Evolutionary conservation across 2,888 invertebrate genomes (phyloP).

Genomic region (Hypomecis atomaria): DNA sequence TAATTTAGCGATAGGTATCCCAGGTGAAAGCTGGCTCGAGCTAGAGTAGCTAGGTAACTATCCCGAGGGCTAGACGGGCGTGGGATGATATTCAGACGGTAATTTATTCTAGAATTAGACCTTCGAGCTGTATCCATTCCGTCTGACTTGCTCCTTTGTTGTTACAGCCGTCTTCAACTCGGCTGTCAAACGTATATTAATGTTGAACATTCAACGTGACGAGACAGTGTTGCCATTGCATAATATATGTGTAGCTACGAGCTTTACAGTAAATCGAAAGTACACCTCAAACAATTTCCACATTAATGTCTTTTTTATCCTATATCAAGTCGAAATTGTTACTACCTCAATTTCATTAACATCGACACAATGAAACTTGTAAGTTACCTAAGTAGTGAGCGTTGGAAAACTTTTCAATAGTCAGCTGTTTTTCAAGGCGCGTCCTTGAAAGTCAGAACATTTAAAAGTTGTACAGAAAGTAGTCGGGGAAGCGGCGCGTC

Average conservation of each 20-base stretch:
- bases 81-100: slow-evolving; percentile 40
- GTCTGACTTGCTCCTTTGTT: slow-evolving; percentile 49
- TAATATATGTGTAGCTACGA: neutral
- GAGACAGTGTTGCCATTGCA: neutral
- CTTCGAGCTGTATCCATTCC: slow-evolving; percentile 42
- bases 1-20: slow-evolving; percentile 22
- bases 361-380: neutral
- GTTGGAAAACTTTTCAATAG: slow-evolving; percentile 11
- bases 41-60: slow-evolving; percentile 25
- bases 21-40: slow-evolving; percentile 4
- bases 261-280: no score
- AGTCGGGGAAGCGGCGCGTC: neutral
- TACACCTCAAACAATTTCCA: neutral
- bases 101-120: slow-evolving; percentile 44
- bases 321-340: no score
- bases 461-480: slow-evolving; percentile 22
- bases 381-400: neutral
- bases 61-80: slow-evolving; percentile 33
- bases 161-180: slow-evolving; percentile 40
- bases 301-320: no score
- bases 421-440: slow-evolving; percentile 10
- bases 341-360: no score
- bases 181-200: slow-evolving; percentile 40
- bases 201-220: slow-evolving; percentile 13
- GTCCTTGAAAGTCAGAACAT: slow-evolving; percentile 24